Evolutionary conservation across 2,888 invertebrate species (phyloP), one percentile per base, ranked within the genome.

Genomic region (Phaonia tiefii): DNA sequence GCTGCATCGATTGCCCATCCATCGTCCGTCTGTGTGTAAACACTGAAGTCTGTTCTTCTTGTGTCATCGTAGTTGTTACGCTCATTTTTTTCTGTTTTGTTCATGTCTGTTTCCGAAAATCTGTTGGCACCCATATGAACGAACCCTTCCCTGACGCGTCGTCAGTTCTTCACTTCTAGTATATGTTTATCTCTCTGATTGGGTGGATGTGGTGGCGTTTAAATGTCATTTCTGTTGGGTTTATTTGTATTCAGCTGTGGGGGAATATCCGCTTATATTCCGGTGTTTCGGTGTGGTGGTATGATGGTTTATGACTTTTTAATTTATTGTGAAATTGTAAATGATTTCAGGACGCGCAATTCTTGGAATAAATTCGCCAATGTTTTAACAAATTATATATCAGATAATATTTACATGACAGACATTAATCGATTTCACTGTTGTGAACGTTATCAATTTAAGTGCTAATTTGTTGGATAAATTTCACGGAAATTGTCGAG

Each of bases 41-140:
- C n/a, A 78, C 37, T 67, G 58, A 8, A 31, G 25, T 31, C 17
- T 31, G 46, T 37, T 58, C 56, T 37, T 58, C 56, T 71, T 51
- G 63, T 67, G 54, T 46, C 63, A 15, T 60, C 51, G 37, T n/a
- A 42, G 13, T 54, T 78, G n/a, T 56, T 75, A 31, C 20, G 70
- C 70, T 22, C 22, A 65, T 46, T 13, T 25, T 37, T 46, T 10
- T 15, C 22, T 5, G 11, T 54, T 46, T 26, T 63, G 10, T 70
- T 75, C 42, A 42, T 58, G 10, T 31, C 25, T 20, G 49, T 10
- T 13, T 66, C 17, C 17, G 20, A 10, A 74, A 77, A 66, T 81
- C 4, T 31, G 66, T 77, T 81, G 80, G 80, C 80, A 80, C 66
- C 74, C 58, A 42, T 80, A 65, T 17, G n/a, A n/a, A n/a, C n/a